phyloP scores from a whole-genome alignment of 2,797 vertebrate genomes.

The Pipistrellus kuhlii region DNA sequence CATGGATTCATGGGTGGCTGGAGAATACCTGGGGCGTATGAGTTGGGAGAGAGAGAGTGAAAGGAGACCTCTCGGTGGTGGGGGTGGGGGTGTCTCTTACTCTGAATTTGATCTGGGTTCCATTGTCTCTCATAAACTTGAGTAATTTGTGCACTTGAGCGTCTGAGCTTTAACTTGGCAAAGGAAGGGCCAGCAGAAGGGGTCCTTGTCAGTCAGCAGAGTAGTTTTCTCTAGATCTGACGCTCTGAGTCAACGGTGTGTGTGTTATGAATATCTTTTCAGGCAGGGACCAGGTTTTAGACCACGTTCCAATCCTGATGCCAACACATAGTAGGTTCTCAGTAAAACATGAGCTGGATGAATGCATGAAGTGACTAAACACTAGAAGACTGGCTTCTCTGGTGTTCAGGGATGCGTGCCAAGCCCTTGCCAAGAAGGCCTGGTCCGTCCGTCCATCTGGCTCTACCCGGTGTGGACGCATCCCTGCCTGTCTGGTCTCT shows the following conservation, averaged over 20 bases:
- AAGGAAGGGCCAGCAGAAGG: neutral
- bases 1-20: neutral
- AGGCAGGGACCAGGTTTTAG: neutral
- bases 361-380: neutral
- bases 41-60: too few relatives aligned
- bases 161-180: neutral
- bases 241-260: neutral
- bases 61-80: neutral
- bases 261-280: neutral
- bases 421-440: neutral
- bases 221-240: conserved; percentile 37
- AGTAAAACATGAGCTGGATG: neutral
- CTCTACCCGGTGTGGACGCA: neutral
- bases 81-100: neutral
- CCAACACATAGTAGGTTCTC: neutral
- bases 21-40: neutral
- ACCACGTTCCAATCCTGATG: neutral
- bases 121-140: conserved; percentile 22
- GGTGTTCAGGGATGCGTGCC: neutral
- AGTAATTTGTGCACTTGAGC: conserved; percentile 18
- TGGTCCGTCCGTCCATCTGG: neutral
- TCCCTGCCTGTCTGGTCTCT: conserved; percentile 8
- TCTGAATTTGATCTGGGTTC: neutral
- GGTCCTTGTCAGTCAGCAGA: neutral
- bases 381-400: neutral